Evolutionary conservation across 2,113 vertebrate species (phyloP).

Genomic region (cat (Felis catus)): DNA sequence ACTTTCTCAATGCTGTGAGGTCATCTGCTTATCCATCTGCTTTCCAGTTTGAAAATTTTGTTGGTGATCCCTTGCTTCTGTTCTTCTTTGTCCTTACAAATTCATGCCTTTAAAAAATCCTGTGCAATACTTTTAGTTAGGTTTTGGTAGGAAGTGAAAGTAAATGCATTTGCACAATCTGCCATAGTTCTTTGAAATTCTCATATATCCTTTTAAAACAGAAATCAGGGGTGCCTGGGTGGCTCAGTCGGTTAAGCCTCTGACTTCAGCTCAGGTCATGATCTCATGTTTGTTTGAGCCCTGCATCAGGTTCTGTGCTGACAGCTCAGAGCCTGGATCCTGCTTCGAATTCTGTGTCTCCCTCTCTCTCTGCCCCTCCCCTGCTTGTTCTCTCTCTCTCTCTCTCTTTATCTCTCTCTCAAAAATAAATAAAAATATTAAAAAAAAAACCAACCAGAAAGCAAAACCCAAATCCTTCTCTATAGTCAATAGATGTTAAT

Average conservation of each 20-base stretch:
- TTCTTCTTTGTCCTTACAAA: neutral
- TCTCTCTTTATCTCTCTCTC: too few species aligned
- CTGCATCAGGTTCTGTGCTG: too few species aligned
- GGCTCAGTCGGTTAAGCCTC: too few species aligned
- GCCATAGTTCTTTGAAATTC: neutral
- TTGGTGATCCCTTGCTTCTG: conserved; percentile 9
- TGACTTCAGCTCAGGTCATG: too few species aligned
- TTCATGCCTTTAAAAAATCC: conserved; percentile 2
- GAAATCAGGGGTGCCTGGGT: neutral
- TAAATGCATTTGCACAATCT: neutral
- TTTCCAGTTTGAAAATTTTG: neutral
- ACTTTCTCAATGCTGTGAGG: neutral
- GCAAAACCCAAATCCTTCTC: neutral
- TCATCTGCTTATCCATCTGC: neutral
- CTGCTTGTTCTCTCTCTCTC: too few species aligned
- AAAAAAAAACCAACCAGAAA: neutral
- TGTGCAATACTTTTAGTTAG: neutral
- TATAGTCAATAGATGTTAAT: conserved; percentile 6
- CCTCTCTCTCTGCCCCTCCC: too few species aligned
- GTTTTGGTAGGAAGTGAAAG: conserved; percentile 17
- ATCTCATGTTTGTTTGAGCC: too few species aligned
- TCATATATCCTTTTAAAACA: neutral
- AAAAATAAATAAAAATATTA: too few species aligned
- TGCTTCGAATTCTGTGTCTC: too few species aligned
- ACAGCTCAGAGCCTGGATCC: too few species aligned